Conservation (phyloP, 1,140 invertebrate genomes). For the Conus ventricosus region DNA sequence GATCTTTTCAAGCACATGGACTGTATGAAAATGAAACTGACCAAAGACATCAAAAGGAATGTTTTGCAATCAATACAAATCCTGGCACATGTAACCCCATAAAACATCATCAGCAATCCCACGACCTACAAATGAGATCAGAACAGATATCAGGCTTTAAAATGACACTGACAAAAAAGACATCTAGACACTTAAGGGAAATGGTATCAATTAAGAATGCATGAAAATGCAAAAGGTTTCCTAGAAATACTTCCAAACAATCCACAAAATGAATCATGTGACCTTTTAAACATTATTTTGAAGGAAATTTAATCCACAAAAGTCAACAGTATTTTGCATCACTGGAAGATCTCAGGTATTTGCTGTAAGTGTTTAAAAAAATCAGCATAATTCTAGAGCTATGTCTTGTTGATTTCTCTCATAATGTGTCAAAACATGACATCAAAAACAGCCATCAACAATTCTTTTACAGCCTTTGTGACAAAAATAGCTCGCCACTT, state of each 20-base stretch:
- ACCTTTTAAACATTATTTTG: slow-evolving; percentile 42
- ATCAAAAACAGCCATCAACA: slow-evolving; percentile 16
- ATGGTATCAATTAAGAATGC: slow-evolving; percentile 28
- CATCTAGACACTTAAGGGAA: slow-evolving; percentile 30
- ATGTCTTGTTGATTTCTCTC: slow-evolving; percentile 36
- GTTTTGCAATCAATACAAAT: slow-evolving; percentile 35
- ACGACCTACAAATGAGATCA: slow-evolving; percentile 39
- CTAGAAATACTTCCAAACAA: slow-evolving; percentile 32
- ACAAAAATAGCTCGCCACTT: slow-evolving; percentile 20
- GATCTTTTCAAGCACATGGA: slow-evolving; percentile 6
- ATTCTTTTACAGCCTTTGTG: slow-evolving; percentile 4
- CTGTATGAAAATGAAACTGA: slow-evolving; percentile 29
- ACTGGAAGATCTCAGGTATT: slow-evolving; percentile 46
- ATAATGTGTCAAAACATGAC: slow-evolving; percentile 35
- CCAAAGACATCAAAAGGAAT: slow-evolving; percentile 35
- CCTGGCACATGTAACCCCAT: slow-evolving; percentile 32
- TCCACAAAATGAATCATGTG: slow-evolving; percentile 37
- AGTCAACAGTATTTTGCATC: slow-evolving; percentile 48
- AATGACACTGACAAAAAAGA: slow-evolving; percentile 36
- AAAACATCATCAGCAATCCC: slow-evolving; percentile 28
- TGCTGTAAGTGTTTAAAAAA: slow-evolving; percentile 35
- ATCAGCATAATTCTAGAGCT: slow-evolving; percentile 34
- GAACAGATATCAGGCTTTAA: slow-evolving; percentile 35
- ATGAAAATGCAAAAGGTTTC: slow-evolving; percentile 30
- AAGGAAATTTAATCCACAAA: slow-evolving; percentile 34